A percentile compares a stretch with the other conserved stretches of the same genome.
Evolutionary conservation across 2,113 vertebrate species (phyloP).

Genomic region (Oceanodroma tethys): DNA sequence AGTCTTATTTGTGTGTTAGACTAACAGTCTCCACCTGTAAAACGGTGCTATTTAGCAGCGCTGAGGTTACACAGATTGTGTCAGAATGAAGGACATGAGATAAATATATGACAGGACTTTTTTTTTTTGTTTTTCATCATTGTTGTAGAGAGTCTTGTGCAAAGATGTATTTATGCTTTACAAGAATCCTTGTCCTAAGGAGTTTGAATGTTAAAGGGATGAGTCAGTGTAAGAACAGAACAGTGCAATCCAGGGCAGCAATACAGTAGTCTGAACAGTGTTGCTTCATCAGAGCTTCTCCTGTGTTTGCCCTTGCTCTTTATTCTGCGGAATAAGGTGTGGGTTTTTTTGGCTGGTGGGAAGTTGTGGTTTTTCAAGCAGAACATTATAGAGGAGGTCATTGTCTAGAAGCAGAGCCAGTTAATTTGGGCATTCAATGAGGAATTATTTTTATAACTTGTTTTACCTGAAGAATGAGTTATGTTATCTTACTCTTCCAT

Average conservation of each 20-base stretch:
- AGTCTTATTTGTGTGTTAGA: background rate
- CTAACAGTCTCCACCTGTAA: background rate
- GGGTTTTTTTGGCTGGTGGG: background rate
- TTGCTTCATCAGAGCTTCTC: background rate
- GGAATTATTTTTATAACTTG: background rate
- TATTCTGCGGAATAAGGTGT: background rate
- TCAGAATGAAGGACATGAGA: background rate
- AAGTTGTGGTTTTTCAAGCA: background rate
- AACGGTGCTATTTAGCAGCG: background rate
- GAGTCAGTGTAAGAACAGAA: background rate
- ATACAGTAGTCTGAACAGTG: background rate
- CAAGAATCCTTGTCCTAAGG: background rate
- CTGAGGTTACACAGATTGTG: background rate
- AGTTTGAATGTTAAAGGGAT: background rate
- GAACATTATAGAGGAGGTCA: background rate
- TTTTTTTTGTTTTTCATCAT: background rate
- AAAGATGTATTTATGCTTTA: background rate
- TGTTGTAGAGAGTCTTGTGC: background rate
- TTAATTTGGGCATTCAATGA: background rate
- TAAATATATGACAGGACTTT: background rate
- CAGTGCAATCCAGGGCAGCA: background rate
- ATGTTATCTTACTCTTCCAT: background rate
- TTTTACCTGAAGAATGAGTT: background rate
- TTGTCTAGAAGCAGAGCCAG: background rate
- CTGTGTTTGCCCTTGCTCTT: background rate